A percentile compares a stretch with the other conserved stretches of the same genome.
These are phyloP conservation scores for Centropyge bicolor DNA, from an alignment of 2,797 vertebrate genomes.

Conservation along the genomic window DNA sequence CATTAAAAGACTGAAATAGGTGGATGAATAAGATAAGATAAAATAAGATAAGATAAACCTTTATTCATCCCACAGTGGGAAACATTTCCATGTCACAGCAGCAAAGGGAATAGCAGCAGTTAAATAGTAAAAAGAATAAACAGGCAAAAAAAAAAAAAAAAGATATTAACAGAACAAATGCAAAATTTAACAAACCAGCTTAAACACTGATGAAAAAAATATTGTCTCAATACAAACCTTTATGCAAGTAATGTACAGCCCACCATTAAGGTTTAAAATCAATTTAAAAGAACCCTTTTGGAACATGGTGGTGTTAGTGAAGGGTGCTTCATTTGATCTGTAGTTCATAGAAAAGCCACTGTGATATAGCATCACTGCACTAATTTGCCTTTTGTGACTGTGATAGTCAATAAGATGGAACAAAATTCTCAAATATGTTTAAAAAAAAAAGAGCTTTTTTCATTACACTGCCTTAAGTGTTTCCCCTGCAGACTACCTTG, in stretches of 20 bases:
- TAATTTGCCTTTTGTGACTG: constrained; percentile 16
- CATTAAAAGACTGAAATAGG: too few species aligned
- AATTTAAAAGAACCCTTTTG: neutral
- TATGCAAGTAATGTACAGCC: too few species aligned
- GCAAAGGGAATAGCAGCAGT: too few species aligned
- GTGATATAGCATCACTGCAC: neutral
- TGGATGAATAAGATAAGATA: too few species aligned
- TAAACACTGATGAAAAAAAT: neutral
- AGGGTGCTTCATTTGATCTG: neutral
- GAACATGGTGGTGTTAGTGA: neutral
- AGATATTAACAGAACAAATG: too few species aligned
- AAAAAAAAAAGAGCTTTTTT: constrained; percentile 19
- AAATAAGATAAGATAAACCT: too few species aligned
- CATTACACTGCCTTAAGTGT: constrained; percentile 45
- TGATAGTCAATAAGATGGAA: constrained; percentile 21
- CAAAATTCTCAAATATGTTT: neutral
- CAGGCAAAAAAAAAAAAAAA: too few species aligned
- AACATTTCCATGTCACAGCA: too few species aligned
- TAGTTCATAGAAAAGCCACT: neutral
- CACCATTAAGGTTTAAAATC: neutral
- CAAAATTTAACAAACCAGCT: neutral
- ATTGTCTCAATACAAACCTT: neutral
- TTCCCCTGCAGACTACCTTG: constrained; percentile 53
- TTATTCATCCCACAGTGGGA: too few species aligned
- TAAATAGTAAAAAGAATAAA: too few species aligned